Conservation (phyloP, 2,797 vertebrate species). For the Thamnophis elegans region DNA sequence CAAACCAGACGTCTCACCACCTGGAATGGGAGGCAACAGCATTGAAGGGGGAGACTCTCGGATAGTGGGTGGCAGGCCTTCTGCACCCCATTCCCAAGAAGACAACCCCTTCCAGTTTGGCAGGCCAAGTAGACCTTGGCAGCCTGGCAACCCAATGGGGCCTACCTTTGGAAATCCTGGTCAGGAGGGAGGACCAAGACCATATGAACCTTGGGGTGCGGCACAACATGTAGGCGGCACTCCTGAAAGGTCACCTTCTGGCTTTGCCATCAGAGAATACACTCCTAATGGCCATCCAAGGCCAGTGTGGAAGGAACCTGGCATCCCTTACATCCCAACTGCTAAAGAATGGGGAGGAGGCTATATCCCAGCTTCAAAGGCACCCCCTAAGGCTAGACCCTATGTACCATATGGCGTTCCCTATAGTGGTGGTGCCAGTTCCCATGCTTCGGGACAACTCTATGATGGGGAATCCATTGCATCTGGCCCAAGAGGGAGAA, state of each 20-base stretch:
- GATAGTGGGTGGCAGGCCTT: conserved; percentile 20
- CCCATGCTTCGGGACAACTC: not conserved
- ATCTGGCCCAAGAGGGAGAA: not conserved
- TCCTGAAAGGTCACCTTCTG: not conserved
- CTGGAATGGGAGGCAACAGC: not conserved
- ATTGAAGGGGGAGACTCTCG: not conserved
- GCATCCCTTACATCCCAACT: conserved; percentile 23
- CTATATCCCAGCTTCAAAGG: not conserved
- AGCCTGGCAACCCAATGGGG: not conserved
- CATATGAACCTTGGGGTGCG: not conserved
- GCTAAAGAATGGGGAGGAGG: conserved; percentile 8
- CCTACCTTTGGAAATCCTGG: not conserved
- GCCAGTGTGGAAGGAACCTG: not conserved
- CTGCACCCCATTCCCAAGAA: not conserved
- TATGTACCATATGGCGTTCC: not conserved
- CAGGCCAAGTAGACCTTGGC: not conserved
- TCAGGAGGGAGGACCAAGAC: not conserved
- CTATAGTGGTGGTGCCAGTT: not conserved
- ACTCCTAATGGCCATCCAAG: not conserved
- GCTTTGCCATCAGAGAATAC: not conserved
- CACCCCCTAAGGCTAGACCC: not conserved
- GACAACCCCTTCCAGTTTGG: not conserved
- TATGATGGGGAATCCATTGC: not conserved
- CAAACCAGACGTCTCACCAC: not conserved
- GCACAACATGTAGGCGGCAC: not conserved